A percentile compares a stretch with the other conserved stretches of the same genome.
These are phyloP conservation scores for Acrocephalus scirpaceus DNA, from an alignment of 2,797 vertebrate genomes.

Conservation along the genomic window DNA sequence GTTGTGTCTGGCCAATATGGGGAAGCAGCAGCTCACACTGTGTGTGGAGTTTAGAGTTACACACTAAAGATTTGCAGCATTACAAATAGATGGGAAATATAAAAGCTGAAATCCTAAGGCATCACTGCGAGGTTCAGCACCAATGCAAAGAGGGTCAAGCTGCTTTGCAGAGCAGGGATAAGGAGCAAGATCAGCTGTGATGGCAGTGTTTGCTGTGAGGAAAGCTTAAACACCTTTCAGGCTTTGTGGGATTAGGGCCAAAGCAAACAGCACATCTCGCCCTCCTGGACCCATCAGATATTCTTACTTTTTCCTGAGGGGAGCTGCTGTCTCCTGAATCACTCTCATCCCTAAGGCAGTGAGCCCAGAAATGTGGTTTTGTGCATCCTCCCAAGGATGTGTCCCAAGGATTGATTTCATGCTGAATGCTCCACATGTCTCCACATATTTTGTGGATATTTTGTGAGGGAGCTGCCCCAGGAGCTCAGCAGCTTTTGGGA, in stretches of 20 bases:
- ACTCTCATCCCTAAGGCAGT: not conserved
- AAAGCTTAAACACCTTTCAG: not conserved
- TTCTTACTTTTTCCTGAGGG: not conserved
- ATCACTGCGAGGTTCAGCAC: not conserved
- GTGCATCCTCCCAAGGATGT: not conserved
- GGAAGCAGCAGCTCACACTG: not conserved
- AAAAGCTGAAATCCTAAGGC: not conserved
- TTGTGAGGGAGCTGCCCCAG: not conserved
- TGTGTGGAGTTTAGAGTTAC: accelerated
- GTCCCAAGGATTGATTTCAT: accelerated
- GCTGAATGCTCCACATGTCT: not conserved
- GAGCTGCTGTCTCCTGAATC: not conserved
- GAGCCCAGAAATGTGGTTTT: not conserved
- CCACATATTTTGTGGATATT: not conserved
- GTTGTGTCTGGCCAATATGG: not conserved
- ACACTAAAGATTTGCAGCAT: not conserved
- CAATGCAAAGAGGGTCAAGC: not conserved
- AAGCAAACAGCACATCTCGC: not conserved
- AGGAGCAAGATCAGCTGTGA: not conserved
- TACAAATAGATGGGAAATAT: not conserved
- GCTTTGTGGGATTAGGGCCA: not conserved
- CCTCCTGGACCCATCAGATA: not conserved
- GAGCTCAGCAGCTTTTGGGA: not conserved
- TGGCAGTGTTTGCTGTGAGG: not conserved
- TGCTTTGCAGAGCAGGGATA: not conserved